Conservation (phyloP, 2,113 vertebrate genomes). For the Phyllostomus hastatus region DNA sequence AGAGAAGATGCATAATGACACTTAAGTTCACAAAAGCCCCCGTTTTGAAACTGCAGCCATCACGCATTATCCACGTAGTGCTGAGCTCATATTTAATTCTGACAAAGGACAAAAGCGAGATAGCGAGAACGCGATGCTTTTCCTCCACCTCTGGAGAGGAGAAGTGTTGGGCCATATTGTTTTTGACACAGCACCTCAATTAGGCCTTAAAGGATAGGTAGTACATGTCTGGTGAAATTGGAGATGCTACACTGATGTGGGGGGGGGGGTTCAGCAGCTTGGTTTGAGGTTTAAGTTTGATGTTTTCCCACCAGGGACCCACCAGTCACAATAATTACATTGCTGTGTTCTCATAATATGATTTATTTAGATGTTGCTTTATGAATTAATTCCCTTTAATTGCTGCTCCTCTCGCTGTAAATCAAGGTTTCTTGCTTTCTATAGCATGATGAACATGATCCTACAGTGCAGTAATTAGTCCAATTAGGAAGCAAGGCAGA, state of each 20-base stretch:
- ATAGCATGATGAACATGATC: slow-evolving; percentile 82
- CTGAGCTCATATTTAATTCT: slow-evolving; percentile 16
- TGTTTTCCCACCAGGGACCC: slow-evolving; percentile 80
- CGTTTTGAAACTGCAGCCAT: slow-evolving; percentile 43
- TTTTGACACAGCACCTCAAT: slow-evolving; percentile 75
- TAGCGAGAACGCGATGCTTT: slow-evolving; percentile 18
- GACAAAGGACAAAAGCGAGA: slow-evolving; percentile 44
- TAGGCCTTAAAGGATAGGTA: slow-evolving; percentile 66
- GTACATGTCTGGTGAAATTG: slow-evolving; percentile 41
- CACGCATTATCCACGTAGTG: background rate
- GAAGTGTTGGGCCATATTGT: slow-evolving; percentile 61
- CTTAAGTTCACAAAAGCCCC: background rate
- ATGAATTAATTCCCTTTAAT: slow-evolving; percentile 88
- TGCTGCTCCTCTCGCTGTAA: slow-evolving; percentile 84
- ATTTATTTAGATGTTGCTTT: slow-evolving; percentile 88
- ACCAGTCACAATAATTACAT: slow-evolving; percentile 87
- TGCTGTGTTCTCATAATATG: slow-evolving; percentile 84
- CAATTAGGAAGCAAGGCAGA: slow-evolving; percentile 87
- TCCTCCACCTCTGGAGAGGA: slow-evolving; percentile 29
- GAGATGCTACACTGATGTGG: slow-evolving; percentile 41
- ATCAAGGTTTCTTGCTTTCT: slow-evolving; percentile 85
- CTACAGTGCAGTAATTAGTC: slow-evolving; percentile 85
- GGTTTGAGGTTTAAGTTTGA: slow-evolving; percentile 76
- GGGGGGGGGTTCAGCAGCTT: slow-evolving; percentile 54
- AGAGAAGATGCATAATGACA: background rate